These are phyloP conservation scores for Diadegma fenestrale DNA, from an alignment of 2,888 invertebrate species.

Conservation along the genomic window DNA sequence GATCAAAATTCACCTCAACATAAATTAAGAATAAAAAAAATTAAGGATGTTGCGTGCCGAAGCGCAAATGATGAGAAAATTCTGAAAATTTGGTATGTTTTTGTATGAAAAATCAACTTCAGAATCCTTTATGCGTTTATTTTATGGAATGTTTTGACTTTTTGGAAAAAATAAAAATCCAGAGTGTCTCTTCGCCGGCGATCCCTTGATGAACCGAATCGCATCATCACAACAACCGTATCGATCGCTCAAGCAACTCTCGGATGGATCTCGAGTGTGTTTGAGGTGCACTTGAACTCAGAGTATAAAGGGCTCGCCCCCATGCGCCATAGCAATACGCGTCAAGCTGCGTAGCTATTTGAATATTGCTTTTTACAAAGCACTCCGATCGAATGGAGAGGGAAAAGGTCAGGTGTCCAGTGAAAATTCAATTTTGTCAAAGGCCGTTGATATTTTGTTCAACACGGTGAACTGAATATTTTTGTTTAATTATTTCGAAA, in stretches of 20 bases:
- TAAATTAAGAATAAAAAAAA: too few relatives aligned
- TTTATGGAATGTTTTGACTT: not conserved
- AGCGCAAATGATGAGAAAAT: too few relatives aligned
- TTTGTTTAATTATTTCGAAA: too few relatives aligned
- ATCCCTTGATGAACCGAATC: constrained; percentile 1
- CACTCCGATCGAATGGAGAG: constrained; percentile 4
- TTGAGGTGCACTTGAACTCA: constrained; percentile 77
- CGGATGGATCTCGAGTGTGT: constrained; percentile 75
- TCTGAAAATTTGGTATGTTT: too few relatives aligned
- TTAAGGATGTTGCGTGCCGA: too few relatives aligned
- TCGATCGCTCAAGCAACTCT: constrained; percentile 65
- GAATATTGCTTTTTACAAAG: constrained; percentile 43
- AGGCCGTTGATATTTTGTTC: too few relatives aligned
- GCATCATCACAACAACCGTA: constrained; percentile 35
- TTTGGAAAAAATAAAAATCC: not conserved
- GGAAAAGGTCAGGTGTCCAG: not conserved
- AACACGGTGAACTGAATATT: too few relatives aligned
- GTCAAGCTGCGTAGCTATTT: constrained; percentile 39
- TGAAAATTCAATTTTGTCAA: too few relatives aligned
- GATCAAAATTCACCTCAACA: not conserved
- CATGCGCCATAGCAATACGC: constrained; percentile 42
- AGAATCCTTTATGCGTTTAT: not conserved
- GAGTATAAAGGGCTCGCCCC: constrained; percentile 40
- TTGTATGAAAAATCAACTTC: too few relatives aligned
- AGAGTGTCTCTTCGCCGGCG: not conserved